Conservation (phyloP, 2,888 invertebrate species). For the Linnaemya tessellans region DNA sequence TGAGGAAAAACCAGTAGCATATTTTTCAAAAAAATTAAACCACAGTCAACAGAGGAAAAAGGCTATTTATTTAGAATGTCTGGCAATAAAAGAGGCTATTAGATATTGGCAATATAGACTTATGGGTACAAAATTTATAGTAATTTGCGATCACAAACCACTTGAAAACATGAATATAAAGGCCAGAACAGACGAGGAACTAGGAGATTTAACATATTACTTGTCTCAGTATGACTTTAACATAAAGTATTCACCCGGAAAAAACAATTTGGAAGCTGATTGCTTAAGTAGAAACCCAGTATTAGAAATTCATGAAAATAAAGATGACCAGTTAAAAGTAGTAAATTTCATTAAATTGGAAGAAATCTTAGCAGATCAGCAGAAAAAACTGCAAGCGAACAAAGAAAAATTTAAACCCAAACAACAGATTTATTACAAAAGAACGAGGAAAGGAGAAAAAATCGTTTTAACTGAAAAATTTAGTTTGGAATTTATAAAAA, state of each 20-base stretch:
- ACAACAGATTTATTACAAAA: background rate
- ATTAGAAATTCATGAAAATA: background rate
- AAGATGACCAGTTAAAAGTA: background rate
- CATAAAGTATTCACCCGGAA: too few relatives aligned
- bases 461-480: background rate
- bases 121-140: conserved; percentile 4
- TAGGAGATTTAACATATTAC: too few relatives aligned
- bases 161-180: background rate
- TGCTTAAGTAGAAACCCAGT: background rate
- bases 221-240: too few relatives aligned
- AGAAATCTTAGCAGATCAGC: too few relatives aligned
- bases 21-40: too few relatives aligned
- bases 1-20: too few relatives aligned
- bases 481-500: too few relatives aligned
- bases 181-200: too few relatives aligned
- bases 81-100: background rate
- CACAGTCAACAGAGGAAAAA: too few relatives aligned
- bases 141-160: conserved; percentile 7
- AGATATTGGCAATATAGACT: conserved; percentile 9
- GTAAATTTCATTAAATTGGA: background rate
- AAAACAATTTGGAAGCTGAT: too few relatives aligned
- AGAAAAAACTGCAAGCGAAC: background rate
- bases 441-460: background rate
- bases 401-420: background rate
- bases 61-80: too few relatives aligned